Percentiles rank a stretch among this genome's conserved stretches.
Conservation (phyloP, 2,797 vertebrate species). For the Hydrophis major region DNA sequence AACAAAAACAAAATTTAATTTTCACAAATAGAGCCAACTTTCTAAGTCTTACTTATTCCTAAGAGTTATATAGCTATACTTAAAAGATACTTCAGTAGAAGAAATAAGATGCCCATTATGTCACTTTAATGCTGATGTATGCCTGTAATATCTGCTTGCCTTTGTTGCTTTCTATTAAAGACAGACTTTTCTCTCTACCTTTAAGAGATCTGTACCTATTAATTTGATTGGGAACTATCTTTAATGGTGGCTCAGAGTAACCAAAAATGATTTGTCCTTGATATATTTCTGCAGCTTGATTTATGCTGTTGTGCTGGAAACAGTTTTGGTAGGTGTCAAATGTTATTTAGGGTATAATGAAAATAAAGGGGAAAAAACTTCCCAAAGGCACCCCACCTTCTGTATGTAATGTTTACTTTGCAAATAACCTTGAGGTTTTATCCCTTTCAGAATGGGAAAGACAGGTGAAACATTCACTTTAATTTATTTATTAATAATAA, state of each 20-base stretch:
- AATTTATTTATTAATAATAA: constrained; percentile 43
- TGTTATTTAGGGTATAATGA: constrained; percentile 53
- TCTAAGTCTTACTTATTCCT: constrained; percentile 28
- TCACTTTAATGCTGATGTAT: constrained; percentile 28
- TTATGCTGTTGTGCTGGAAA: constrained; percentile 61
- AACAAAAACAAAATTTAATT: constrained; percentile 35
- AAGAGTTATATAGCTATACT: not conserved
- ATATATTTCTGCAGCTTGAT: constrained; percentile 67
- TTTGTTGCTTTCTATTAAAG: constrained; percentile 46
- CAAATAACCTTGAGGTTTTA: constrained; percentile 49
- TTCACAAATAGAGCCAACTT: constrained; percentile 41
- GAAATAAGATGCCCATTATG: constrained; percentile 42
- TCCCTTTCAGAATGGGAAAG: constrained; percentile 33
- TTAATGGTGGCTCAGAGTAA: constrained; percentile 64
- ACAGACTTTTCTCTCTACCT: constrained; percentile 29
- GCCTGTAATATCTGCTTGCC: constrained; percentile 16
- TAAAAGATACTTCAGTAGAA: constrained; percentile 47
- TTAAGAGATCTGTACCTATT: constrained; percentile 50
- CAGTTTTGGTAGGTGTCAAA: constrained; percentile 69
- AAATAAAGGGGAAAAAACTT: constrained; percentile 49
- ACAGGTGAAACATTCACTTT: constrained; percentile 53
- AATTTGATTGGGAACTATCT: constrained; percentile 65
- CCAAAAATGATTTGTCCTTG: constrained; percentile 68
- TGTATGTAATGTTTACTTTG: constrained; percentile 56
- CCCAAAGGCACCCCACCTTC: constrained; percentile 57